A percentile compares a stretch with the other conserved stretches of the same genome.
Evolutionary conservation across 2,113 vertebrate genomes (phyloP).

Genomic region (Glaucomys volans): DNA sequence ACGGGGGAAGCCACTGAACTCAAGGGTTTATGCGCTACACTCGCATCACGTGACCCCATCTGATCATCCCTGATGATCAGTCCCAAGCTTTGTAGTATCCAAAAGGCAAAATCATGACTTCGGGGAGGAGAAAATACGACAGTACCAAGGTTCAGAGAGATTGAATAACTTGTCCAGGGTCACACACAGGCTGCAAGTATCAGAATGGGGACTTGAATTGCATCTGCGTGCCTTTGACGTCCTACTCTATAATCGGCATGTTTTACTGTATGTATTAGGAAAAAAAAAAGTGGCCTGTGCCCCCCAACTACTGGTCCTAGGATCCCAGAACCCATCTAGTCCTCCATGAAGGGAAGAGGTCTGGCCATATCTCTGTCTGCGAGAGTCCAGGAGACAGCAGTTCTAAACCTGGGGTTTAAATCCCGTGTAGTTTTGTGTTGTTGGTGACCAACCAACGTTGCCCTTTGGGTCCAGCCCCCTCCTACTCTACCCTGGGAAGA

Average conservation of each 20-base stretch:
- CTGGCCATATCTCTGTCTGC: not conserved
- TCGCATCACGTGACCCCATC: not conserved
- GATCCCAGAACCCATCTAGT: not conserved
- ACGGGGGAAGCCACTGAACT: not conserved
- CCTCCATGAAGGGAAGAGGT: not conserved
- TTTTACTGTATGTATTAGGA: too few species aligned
- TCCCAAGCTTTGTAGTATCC: not conserved
- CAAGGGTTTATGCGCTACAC: fast-evolving
- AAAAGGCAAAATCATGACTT: not conserved
- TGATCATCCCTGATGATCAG: not conserved
- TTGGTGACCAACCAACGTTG: not conserved
- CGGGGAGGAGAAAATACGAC: too few species aligned
- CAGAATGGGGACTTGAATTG: not conserved
- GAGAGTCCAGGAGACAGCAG: not conserved
- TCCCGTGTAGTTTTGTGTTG: not conserved
- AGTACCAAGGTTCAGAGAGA: not conserved
- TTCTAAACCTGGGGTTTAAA: not conserved
- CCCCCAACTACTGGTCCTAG: not conserved
- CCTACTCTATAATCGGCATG: not conserved
- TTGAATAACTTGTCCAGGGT: not conserved
- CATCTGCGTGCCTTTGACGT: not conserved
- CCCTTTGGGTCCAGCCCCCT: not conserved
- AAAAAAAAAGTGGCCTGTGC: not conserved
- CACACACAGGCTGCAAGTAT: not conserved
- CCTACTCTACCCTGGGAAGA: not conserved